Conservation (phyloP, 1,140 invertebrate genomes). For the Drosophila paulistorum region DNA sequence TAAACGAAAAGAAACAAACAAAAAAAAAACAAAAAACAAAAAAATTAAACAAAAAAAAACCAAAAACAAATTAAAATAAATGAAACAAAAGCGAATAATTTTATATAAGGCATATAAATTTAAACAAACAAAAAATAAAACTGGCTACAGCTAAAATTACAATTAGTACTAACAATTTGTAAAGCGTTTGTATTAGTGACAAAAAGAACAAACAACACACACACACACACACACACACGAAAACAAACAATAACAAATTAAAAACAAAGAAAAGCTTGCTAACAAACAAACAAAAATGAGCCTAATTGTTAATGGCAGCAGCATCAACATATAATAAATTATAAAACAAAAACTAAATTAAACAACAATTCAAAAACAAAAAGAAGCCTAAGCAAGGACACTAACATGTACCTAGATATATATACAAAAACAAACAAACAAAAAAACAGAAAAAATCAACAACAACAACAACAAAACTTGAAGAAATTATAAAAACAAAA, state of each 20-base stretch:
- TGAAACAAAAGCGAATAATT: slow-evolving; percentile 68
- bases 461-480: slow-evolving; percentile 22
- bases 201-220: slow-evolving; percentile 30
- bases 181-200: slow-evolving; percentile 60
- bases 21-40: slow-evolving; percentile 32
- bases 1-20: slow-evolving; percentile 44
- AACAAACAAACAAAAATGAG: slow-evolving; percentile 50
- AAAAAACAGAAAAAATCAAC: slow-evolving; percentile 32
- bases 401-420: slow-evolving; percentile 81
- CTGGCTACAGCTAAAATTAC: slow-evolving; percentile 51
- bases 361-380: slow-evolving; percentile 35
- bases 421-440: slow-evolving; percentile 53
- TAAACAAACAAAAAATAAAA: slow-evolving; percentile 31
- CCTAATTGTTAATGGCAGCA: slow-evolving; percentile 68
- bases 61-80: no score
- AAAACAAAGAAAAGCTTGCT: slow-evolving; percentile 28
- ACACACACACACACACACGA: slow-evolving; percentile 31
- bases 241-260: slow-evolving; percentile 27
- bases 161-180: slow-evolving; percentile 59
- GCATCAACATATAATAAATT: slow-evolving; percentile 35
- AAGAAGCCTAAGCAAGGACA: slow-evolving; percentile 75
- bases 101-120: slow-evolving; percentile 60
- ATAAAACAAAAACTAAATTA: slow-evolving; percentile 35
- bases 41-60: slow-evolving; percentile 36
- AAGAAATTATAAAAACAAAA: slow-evolving; percentile 30